Conservation (phyloP, 2,113 vertebrate genomes). For the Kobus ellipsiprymnus region DNA sequence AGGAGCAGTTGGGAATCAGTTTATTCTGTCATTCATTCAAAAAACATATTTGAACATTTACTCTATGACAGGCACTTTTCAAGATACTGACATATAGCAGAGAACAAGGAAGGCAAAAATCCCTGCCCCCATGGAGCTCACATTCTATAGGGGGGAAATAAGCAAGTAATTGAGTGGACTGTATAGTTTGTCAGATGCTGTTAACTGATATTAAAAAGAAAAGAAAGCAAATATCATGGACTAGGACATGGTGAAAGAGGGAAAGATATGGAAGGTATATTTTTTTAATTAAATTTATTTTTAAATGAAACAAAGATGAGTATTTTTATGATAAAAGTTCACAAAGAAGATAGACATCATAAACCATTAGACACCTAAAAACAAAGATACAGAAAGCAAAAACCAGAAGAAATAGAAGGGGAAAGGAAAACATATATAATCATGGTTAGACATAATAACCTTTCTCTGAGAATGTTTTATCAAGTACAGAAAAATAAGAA, state of each 20-base stretch:
- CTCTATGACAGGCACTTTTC: neutral
- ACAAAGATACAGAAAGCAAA: neutral
- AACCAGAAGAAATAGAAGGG: neutral
- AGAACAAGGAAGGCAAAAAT: neutral
- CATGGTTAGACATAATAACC: neutral
- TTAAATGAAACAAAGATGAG: neutral
- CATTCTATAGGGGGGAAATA: neutral
- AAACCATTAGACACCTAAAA: neutral
- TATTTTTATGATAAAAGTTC: neutral
- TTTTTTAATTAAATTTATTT: neutral
- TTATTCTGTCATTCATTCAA: neutral
- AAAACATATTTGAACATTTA: neutral
- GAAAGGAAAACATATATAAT: neutral
- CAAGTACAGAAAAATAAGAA: neutral
- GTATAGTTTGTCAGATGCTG: neutral
- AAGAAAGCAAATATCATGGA: neutral
- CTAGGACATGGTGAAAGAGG: neutral
- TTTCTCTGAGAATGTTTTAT: neutral
- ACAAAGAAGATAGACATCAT: neutral
- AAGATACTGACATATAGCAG: neutral
- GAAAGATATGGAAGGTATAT: neutral
- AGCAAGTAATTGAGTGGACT: neutral
- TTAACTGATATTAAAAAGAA: neutral
- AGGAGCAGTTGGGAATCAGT: neutral
- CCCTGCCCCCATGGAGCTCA: neutral